These are phyloP conservation scores for Tamandua tetradactyla DNA, from an alignment of 2,797 vertebrate species.

Conservation along the genomic window DNA sequence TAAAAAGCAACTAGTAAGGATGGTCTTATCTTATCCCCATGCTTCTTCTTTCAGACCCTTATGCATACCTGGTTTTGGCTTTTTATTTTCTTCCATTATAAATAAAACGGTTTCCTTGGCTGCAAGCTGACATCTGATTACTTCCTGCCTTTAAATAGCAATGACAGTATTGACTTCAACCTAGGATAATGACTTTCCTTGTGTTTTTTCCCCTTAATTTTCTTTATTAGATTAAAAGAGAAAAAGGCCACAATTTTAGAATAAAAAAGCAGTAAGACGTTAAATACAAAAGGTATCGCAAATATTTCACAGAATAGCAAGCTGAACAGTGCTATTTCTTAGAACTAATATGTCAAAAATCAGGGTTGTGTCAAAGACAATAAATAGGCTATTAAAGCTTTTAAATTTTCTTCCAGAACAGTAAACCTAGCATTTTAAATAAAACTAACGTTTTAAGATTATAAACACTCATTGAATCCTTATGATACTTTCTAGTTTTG, in stretches of 20 bases:
- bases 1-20: conserved; percentile 26
- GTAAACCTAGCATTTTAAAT: conserved; percentile 51
- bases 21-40: background rate
- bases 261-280: conserved; percentile 57
- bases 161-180: conserved; percentile 59
- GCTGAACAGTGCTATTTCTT: conserved; percentile 47
- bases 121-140: conserved; percentile 66
- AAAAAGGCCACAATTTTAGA: conserved; percentile 39
- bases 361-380: conserved; percentile 60
- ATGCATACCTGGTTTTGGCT: conserved; percentile 20
- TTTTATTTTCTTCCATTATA: conserved; percentile 59
- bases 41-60: background rate
- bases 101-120: conserved; percentile 60
- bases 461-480: conserved; percentile 28
- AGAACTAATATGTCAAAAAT: conserved; percentile 60
- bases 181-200: conserved; percentile 56
- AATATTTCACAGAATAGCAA: conserved; percentile 53
- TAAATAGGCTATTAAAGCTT: conserved; percentile 41
- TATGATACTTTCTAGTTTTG: background rate
- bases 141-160: conserved; percentile 63
- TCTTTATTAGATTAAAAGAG: conserved; percentile 67
- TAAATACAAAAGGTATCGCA: conserved; percentile 59
- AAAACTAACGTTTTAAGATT: conserved; percentile 48
- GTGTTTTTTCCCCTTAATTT: conserved; percentile 50
- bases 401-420: conserved; percentile 43